Evolutionary conservation across 2,888 invertebrate genomes (phyloP), one percentile per base, ranked within the genome.

Genomic region (Lepidocyrtoides sp.): DNA sequence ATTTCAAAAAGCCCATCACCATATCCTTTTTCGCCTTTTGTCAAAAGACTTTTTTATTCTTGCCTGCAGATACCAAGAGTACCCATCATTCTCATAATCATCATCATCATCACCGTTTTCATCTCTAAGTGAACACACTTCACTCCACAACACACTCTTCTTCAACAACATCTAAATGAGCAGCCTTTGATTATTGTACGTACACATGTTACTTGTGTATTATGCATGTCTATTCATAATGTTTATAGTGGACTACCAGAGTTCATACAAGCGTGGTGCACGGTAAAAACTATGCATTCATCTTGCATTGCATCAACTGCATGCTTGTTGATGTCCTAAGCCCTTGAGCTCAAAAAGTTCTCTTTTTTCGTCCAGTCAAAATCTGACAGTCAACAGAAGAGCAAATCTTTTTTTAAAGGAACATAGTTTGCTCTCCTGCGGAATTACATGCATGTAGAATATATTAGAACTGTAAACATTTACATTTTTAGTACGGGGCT

Each of bases 341-440:
- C 84, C 90, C 90, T 85, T 90, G 85, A 90, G 85, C 90, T 90
- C 66, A 69, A 60, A 44, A 91, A 57, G 89, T 66, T 88, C 84
- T 83, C 63, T 75, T 84, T 69, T 75, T 88, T 86, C 75, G 85
- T 92, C 92, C 92, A 92, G 92, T 92, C 87, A 87, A 90, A 63
- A 44, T 77, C 83, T 86, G 92, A 92, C 83, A 89, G 85, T 81
- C 85, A 77, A 48, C 83, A 41, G 54, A 84, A 72, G 41, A 89
- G 86, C 89, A 86, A 86, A 89, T 51, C 89, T 66, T 63, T 66
- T 83, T 54, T 57, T 86, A 41, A 14, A 32, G 48, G 36, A 41
- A 36, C 0, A 20, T 36, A 5, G 17, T 20, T 82, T 82, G 23
- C 41, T 60, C 12, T 36, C n/a, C 3, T 51, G 26, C 60, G 60